Percentiles rank a stretch among this genome's conserved stretches.
Conservation (phyloP, 2,113 vertebrate genomes). For the Passer montanus region DNA sequence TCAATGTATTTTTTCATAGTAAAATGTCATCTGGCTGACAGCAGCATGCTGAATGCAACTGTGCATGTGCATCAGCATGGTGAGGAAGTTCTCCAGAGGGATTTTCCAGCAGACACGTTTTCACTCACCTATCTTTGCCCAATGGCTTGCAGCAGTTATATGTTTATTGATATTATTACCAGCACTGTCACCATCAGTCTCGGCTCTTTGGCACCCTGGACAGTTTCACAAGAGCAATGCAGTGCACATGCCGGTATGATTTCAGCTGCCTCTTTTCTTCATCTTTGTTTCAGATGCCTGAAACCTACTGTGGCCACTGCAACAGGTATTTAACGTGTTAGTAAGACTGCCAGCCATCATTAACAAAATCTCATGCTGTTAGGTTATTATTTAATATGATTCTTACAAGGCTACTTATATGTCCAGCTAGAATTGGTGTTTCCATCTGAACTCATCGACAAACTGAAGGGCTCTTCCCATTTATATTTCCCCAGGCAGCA, state of each 20-base stretch:
- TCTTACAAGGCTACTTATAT: neutral
- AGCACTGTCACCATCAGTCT: neutral
- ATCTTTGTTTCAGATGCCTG: neutral
- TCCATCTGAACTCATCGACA: neutral
- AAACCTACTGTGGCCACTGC: neutral
- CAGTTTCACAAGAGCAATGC: neutral
- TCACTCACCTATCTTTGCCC: slow-evolving; percentile 20
- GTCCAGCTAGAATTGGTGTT: neutral
- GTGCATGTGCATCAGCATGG: neutral
- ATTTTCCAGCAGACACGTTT: neutral
- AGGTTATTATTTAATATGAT: neutral
- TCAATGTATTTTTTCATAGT: neutral
- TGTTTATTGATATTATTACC: slow-evolving; percentile 26
- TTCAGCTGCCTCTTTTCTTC: slow-evolving; percentile 4
- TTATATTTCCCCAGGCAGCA: neutral
- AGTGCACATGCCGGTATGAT: neutral
- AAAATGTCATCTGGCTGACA: neutral
- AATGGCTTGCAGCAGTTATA: slow-evolving; percentile 3
- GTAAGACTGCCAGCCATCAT: neutral
- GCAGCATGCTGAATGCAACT: neutral
- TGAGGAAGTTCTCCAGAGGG: neutral
- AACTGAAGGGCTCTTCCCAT: neutral
- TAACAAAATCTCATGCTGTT: neutral
- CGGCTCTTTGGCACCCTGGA: neutral
- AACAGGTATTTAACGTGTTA: neutral